A percentile compares a stretch with the other conserved stretches of the same genome.
phyloP scores from a whole-genome alignment of 2,888 invertebrate genomes.

The Malthinus seriepunctatus region DNA sequence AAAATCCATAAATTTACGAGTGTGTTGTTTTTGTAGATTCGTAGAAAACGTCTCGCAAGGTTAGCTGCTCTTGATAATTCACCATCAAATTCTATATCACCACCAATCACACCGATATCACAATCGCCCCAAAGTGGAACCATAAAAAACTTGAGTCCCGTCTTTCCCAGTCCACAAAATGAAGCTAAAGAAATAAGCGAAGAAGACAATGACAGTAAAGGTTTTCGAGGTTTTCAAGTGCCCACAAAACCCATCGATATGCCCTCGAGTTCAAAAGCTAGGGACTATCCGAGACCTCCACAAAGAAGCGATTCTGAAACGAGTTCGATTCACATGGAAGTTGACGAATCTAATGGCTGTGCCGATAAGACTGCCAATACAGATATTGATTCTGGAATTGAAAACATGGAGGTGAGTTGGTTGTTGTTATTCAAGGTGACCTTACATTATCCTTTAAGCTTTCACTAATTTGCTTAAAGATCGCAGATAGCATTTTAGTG shows the following conservation, averaged over 20 bases:
- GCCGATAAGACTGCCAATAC: slow-evolving; percentile 55
- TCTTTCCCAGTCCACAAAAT: slow-evolving; percentile 21
- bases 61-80: slow-evolving; percentile 65
- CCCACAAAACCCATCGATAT: slow-evolving; percentile 52
- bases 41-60: slow-evolving; percentile 74
- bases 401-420: slow-evolving; percentile 68
- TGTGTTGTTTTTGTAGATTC: slow-evolving; percentile 60
- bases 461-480: too few relatives aligned
- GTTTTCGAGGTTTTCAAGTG: slow-evolving; percentile 46
- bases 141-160: slow-evolving; percentile 42
- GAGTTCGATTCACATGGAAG: slow-evolving; percentile 61
- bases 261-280: slow-evolving; percentile 46
- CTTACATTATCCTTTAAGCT: too few relatives aligned
- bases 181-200: slow-evolving; percentile 55
- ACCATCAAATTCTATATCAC: slow-evolving; percentile 55
- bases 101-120: slow-evolving; percentile 58
- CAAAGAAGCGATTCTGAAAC: slow-evolving; percentile 55
- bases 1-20: slow-evolving; percentile 16
- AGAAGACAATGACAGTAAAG: slow-evolving; percentile 14
- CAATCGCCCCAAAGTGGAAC: slow-evolving; percentile 46
- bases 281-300: slow-evolving; percentile 39
- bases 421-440: too few relatives aligned
- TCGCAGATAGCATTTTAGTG: too few relatives aligned
- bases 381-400: slow-evolving; percentile 73
- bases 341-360: slow-evolving; percentile 58